Base-by-base conservation (phyloP, 2,888 invertebrate species). In the Synanthedon formicaeformis region DNA sequence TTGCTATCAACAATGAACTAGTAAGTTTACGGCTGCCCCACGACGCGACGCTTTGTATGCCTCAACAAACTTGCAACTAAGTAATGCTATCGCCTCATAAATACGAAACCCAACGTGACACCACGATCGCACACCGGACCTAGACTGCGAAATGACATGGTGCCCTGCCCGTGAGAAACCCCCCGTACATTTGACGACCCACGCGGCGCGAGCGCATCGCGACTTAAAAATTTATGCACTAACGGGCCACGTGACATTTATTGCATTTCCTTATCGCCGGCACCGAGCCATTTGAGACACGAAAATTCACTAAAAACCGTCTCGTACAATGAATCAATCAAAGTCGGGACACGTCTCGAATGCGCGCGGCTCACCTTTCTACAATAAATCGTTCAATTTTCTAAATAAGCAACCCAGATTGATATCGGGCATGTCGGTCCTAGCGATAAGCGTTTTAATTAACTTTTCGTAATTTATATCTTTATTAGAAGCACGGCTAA, bases 401-500 rank as follows among this genome's bases (percentile, higher is more conserved):
- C 75, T 73, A 71, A 72, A 70, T 67, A 71, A 63, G 64, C 65
- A 59, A 60, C 55, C 55, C 57, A 55, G 61, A 62, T 67, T 68
- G 63, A 34, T 34, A 34, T 34, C 65, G 64, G 67, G 66, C 71
- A 65, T 70, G 69, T 68, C 66, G 64, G 65, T 61, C 56, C 57
- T 51, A 55, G 60, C 71, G 83, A 81, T 82, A 82, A 81, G 73
- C 74, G 71, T 75, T 83, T 83, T 86, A 86, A 85, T 85, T 82
- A 84, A 81, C 73, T 81, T 84, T 81, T 79, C 71, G 76, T 80
- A 79, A 83, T 82, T 83, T 83, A 86, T 85, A 82, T 82, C 82
- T 85, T 77, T 81, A 85, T 84, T 81, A 80, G 72, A 75, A 65
- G 72, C 68, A 58, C 58, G 62, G 67, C 70, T 78, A 80, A 79